Evolutionary conservation across 2,113 vertebrate species (phyloP), one percentile per base, ranked within the genome.

Genomic region (Rynchops niger): DNA sequence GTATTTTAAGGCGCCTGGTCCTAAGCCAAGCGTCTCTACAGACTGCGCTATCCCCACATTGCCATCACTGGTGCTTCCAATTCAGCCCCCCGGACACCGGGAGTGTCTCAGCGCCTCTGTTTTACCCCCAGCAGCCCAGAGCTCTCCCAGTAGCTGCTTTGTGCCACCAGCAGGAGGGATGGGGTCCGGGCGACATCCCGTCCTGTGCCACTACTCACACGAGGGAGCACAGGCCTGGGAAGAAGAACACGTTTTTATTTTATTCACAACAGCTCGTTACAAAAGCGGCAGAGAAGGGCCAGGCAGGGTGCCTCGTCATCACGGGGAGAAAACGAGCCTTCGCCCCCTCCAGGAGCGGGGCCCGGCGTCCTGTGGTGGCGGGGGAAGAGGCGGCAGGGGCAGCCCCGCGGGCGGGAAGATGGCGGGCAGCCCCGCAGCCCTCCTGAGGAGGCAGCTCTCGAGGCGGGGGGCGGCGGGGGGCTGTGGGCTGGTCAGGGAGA

Each of bases 41-140:
- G 34, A 11, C 49, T 11, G 34, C 1, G 2, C 26, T 26, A 18
- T 12, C 38, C 27, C 32, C 1, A 0, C 15, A 7, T 1, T 4
- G 49, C 15, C 61, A 45, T 11, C 0, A 1, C 63, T 52, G 5
- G 2, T 9, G 47, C 42, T 8, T 11, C 55, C 55, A 4, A 15
- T 20, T 47, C 3, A 15, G 25, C 63, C 36, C 56, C 36, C 22
- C 1, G 2, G 63, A 40, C 17, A 12, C 40, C 8, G 0, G 61
- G 20, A 55, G 19, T 1, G 3, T n/a, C 56, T 61, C 69, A 29
- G n/a, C 0, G 0, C 49, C 70, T 11, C 18, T 0, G 1, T 82
- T 65, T 42, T 14, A 10, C 22, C 23, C 30, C 11, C 22, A 22
- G 22, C 65, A 90, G 45, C 86, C 85, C 14, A 7, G 70, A 19